Base-by-base conservation (phyloP, 1,140 invertebrate species). In the Brachionus manjavacas region DNA sequence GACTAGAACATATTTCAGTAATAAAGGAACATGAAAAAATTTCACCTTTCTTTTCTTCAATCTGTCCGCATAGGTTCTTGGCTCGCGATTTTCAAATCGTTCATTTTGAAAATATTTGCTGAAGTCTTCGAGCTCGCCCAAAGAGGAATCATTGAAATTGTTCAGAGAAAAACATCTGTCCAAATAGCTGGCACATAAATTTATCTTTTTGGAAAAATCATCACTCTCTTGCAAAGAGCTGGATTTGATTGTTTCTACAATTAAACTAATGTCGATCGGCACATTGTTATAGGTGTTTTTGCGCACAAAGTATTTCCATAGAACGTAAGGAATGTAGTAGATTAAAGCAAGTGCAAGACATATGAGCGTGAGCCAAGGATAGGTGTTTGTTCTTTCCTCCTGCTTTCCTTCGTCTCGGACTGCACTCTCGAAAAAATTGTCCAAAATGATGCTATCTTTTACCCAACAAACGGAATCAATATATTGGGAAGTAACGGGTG, bases 361-460 rank as follows among this genome's bases (percentile, higher is more conserved):
- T 83, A 92, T 91, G 16, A 92, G 88, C 4, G 91, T 91, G 3
- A 91, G 89, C 91, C 91, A 92, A 85, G 92, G 91, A 85, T 92
- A 92, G 85, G 92, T 92, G 74, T 87, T 88, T 12, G 89, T 35
- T 9, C 11, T 60, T 60, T 25, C 12, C 16, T 23, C n/a, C 23
- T 52, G 0, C 6, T 43, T 43, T 6, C 3, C 25, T 16, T 41
- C 16, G 8, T 49, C 25, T 16, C 39, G 39, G 4, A 76, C 28
- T 49, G 72, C 16, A n/a, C 12, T 46, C 9, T 43, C 9, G 79
- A 81, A 81, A 43, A 64, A 64, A 16, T 60, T 41, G 4, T 81
- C 20, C 20, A 81, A 43, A 28, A 60, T 64, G 4, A 64, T 43
- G 35, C 20, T 46, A 9, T 64, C 49, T 43, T 81, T 81, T 25